phyloP scores from a whole-genome alignment of 2,113 vertebrate species.

The Meriones unguiculatus region DNA sequence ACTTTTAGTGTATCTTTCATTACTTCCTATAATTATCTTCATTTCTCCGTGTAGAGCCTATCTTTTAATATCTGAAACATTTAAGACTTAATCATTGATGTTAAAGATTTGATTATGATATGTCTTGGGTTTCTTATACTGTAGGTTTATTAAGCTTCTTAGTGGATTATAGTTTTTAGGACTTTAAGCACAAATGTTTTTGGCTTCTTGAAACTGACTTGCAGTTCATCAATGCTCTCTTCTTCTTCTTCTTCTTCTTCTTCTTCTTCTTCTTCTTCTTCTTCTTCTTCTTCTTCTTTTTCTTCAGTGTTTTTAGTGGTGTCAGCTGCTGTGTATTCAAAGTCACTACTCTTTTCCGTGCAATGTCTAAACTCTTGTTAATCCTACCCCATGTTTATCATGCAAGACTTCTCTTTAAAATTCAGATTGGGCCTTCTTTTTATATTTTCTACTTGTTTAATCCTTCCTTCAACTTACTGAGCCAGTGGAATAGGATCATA shows the following conservation, averaged over 20 bases:
- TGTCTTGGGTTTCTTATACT: too few relatives aligned
- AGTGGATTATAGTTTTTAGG: neutral
- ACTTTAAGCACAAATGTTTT: neutral
- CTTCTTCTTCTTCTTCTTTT: too few relatives aligned
- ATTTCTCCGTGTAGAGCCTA: too few relatives aligned
- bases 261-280: too few relatives aligned
- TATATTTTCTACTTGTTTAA: neutral
- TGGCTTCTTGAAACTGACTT: neutral
- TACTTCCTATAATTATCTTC: too few relatives aligned
- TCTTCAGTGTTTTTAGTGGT: neutral
- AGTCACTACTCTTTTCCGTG: neutral
- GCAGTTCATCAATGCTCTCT: neutral
- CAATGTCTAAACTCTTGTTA: neutral
- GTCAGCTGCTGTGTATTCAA: neutral
- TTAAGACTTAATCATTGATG: too few relatives aligned
- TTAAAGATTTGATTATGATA: too few relatives aligned
- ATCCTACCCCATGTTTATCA: neutral
- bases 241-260: neutral
- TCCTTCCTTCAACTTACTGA: neutral
- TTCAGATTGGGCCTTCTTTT: neutral
- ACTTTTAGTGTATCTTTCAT: too few relatives aligned
- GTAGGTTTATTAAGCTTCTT: too few relatives aligned
- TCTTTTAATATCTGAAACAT: too few relatives aligned
- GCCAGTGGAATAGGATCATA: neutral
- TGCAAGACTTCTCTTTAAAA: neutral